Evolutionary conservation across 2,113 vertebrate genomes (phyloP).

Genomic region (Cochlearius cochlearius): DNA sequence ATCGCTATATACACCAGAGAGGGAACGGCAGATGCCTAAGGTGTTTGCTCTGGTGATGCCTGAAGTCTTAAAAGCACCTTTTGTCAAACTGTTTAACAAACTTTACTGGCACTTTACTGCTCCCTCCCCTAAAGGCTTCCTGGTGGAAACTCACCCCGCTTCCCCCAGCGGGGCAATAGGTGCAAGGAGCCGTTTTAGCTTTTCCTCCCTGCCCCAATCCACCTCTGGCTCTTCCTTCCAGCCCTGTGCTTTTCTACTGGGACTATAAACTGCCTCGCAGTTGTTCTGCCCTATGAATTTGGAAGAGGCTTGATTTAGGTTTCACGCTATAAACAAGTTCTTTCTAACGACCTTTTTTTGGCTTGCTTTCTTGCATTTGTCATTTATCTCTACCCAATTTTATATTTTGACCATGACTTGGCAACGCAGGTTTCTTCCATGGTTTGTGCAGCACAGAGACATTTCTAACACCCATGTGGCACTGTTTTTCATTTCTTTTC

Average conservation of each 20-base stretch:
- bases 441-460: not conserved
- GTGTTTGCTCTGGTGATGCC: not conserved
- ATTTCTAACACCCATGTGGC: not conserved
- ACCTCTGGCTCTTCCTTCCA: not conserved
- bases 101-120: not conserved
- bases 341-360: not conserved
- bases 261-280: not conserved
- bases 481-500: not conserved
- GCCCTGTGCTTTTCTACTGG: not conserved
- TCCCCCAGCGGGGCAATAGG: not conserved
- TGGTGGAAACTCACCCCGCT: not conserved
- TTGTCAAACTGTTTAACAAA: not conserved
- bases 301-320: not conserved
- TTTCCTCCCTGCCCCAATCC: not conserved
- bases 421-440: not conserved
- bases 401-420: not conserved
- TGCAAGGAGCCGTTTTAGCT: not conserved
- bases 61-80: not conserved
- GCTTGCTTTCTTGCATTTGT: not conserved
- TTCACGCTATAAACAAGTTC: not conserved
- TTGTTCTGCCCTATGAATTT: not conserved
- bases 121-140: not conserved
- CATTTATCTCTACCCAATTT: not conserved
- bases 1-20: not conserved
- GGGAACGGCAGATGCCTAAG: fast-evolving